Evolutionary conservation across 2,113 vertebrate genomes (phyloP).

Genomic region (Rhea americana): DNA sequence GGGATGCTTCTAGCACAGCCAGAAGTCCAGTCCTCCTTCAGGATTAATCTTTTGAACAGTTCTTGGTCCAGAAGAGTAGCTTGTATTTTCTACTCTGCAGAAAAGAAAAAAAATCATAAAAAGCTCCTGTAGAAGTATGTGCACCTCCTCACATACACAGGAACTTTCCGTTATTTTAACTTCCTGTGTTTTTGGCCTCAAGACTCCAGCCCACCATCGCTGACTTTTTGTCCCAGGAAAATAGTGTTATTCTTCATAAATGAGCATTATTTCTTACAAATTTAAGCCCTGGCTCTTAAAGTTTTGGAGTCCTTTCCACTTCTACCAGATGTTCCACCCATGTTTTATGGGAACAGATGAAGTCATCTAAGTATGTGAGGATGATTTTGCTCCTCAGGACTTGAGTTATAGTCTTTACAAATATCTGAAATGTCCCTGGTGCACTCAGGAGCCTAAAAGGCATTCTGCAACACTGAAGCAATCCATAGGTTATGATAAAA

Average conservation of each 20-base stretch:
- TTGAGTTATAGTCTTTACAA: background rate
- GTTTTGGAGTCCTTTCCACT: conserved; percentile 58
- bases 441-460: conserved; percentile 3
- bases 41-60: background rate
- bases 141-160: background rate
- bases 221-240: conserved; percentile 28
- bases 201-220: background rate
- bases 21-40: background rate
- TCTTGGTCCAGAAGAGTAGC: background rate
- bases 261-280: conserved; percentile 42
- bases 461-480: background rate
- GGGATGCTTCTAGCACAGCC: background rate
- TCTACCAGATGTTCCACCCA: conserved; percentile 66
- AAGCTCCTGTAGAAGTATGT: background rate
- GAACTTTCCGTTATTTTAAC: conserved; percentile 22
- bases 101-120: background rate
- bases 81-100: background rate
- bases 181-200: background rate
- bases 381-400: conserved; percentile 14
- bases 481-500: conserved; percentile 24
- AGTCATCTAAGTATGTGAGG: conserved; percentile 56
- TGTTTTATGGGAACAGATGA: conserved; percentile 67
- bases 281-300: conserved; percentile 51
- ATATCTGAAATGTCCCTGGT: conserved; percentile 8
- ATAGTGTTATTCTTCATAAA: conserved; percentile 37